Conservation (phyloP, 2,113 vertebrate species). For the Vimba vimba region DNA sequence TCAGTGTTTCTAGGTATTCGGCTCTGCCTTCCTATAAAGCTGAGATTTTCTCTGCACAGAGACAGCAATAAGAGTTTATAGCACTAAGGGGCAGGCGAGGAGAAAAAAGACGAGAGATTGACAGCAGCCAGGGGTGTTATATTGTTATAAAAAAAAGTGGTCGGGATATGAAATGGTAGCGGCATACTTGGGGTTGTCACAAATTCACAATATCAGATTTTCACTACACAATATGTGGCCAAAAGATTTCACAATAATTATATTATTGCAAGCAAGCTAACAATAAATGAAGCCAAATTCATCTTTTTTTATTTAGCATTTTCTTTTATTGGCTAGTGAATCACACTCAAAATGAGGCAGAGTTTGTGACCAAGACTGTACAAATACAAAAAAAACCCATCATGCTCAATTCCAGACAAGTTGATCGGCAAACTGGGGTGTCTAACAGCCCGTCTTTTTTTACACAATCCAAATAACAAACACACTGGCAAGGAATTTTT, state of each 20-base stretch:
- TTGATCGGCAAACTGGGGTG: no score
- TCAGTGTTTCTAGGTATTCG: not conserved
- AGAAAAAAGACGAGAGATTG: slow-evolving; percentile 4
- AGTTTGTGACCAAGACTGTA: no score
- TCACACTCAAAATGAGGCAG: no score
- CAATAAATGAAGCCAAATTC: not conserved
- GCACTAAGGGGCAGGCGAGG: not conserved
- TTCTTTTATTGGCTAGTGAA: no score
- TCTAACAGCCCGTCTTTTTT: no score
- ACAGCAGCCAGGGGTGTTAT: not conserved
- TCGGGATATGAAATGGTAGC: not conserved
- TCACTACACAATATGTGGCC: not conserved
- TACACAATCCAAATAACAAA: no score
- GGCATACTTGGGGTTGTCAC: not conserved
- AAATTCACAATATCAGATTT: not conserved
- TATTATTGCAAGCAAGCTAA: not conserved
- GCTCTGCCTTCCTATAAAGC: slow-evolving; percentile 22
- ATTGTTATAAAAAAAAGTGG: not conserved
- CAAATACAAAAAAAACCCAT: no score
- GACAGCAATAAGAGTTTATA: slow-evolving; percentile 12
- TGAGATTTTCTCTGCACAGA: not conserved
- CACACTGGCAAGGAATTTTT: no score
- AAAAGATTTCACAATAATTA: not conserved
- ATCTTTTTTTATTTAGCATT: not conserved
- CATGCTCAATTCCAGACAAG: no score